Evolutionary conservation across 2,888 invertebrate genomes (phyloP).

Genomic region (Lepidocyrtoides sp.): DNA sequence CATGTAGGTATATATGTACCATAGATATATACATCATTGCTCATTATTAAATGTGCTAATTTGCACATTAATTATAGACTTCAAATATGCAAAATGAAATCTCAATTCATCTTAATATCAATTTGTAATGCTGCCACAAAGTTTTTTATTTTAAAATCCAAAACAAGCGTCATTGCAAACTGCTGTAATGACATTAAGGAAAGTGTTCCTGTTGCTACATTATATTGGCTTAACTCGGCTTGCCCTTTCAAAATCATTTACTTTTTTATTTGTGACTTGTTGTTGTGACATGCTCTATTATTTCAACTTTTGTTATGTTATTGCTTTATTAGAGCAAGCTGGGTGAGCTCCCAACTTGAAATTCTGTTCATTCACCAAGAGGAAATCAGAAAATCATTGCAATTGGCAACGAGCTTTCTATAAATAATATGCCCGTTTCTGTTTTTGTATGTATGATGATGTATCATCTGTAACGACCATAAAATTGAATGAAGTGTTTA

Average conservation of each 20-base stretch:
- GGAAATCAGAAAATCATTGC: neutral
- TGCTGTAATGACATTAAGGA: no score
- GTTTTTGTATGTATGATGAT: conserved; percentile 31
- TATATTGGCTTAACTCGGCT: no score
- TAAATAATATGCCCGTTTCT: neutral
- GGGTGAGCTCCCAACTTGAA: neutral
- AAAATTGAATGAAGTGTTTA: conserved; percentile 74
- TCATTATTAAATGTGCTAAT: no score
- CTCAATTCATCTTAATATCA: no score
- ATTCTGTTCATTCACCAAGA: neutral
- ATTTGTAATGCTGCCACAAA: neutral
- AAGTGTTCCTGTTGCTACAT: no score
- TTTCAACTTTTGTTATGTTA: no score
- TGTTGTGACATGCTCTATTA: no score
- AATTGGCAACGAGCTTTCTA: neutral
- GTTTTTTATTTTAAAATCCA: no score
- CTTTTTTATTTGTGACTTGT: neutral
- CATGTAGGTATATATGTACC: neutral
- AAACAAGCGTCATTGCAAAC: no score
- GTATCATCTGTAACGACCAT: conserved; percentile 67
- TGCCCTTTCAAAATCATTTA: no score
- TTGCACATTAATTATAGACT: neutral
- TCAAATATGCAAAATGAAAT: no score
- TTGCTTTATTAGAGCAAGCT: neutral
- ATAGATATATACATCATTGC: no score